Percentiles rank a stretch among this genome's conserved stretches.
Evolutionary conservation across 2,797 vertebrate species (phyloP).

Genomic region (Hemibagrus guttatus): DNA sequence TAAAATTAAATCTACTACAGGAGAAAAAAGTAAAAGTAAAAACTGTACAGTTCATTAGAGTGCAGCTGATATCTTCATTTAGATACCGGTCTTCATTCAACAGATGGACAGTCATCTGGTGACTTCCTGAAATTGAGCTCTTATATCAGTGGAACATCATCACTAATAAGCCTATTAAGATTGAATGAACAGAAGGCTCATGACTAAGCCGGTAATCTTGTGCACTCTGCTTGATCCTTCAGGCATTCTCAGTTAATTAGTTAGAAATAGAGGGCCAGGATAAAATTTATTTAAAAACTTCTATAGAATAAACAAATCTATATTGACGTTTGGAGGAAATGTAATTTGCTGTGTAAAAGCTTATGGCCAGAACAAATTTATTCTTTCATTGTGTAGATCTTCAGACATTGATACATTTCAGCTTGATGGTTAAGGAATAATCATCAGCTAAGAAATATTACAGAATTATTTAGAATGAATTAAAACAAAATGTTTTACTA

Average conservation of each 20-base stretch:
- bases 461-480: background rate
- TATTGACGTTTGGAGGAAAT: background rate
- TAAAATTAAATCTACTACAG: background rate
- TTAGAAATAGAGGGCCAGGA: constrained; percentile 9
- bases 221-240: constrained; percentile 12
- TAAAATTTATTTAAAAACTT: constrained; percentile 30
- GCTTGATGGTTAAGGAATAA: constrained; percentile 23
- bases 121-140: constrained; percentile 22
- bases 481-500: background rate
- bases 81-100: constrained; percentile 31
- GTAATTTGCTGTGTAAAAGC: constrained; percentile 12
- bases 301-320: constrained; percentile 18
- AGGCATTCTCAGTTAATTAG: constrained; percentile 28
- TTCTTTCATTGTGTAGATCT: background rate
- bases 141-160: constrained; percentile 32
- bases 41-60: constrained; percentile 9
- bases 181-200: constrained; percentile 30
- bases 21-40: background rate
- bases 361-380: background rate
- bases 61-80: constrained; percentile 19
- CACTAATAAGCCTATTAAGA: constrained; percentile 43
- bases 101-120: constrained; percentile 35
- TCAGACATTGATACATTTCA: constrained; percentile 24
- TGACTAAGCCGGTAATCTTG: constrained; percentile 35
- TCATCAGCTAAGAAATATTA: constrained; percentile 33